phyloP scores from a whole-genome alignment of 2,797 vertebrate genomes.

The Lindbergichthys nudifrons region DNA sequence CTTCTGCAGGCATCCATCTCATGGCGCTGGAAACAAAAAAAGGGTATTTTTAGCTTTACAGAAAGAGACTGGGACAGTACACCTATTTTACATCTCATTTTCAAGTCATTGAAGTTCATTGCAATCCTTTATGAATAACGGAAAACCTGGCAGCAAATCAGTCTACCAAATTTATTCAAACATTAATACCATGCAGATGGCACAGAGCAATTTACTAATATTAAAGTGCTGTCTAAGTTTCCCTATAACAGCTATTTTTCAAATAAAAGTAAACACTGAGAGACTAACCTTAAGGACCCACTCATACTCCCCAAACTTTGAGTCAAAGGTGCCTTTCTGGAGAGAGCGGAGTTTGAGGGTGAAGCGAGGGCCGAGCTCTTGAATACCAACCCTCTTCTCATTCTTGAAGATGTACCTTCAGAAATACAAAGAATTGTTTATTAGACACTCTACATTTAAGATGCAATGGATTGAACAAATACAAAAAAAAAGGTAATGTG shows the following conservation, averaged over 20 bases:
- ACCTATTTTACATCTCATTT: not conserved
- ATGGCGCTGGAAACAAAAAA: slow-evolving; percentile 88
- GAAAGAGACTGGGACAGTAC: not conserved
- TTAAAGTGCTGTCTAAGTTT: not conserved
- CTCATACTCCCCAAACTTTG: slow-evolving; percentile 97
- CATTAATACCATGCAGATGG: not conserved
- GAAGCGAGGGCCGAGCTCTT: slow-evolving; percentile 97
- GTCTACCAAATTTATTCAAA: not conserved
- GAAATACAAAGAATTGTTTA: not conserved
- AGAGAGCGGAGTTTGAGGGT: slow-evolving; percentile 96
- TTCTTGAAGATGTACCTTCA: slow-evolving; percentile 97
- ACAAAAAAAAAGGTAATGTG: not conserved
- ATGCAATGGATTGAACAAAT: rapidly evolving
- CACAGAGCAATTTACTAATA: not conserved
- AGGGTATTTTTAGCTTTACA: not conserved
- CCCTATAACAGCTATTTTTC: not conserved
- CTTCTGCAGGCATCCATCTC: slow-evolving; percentile 97
- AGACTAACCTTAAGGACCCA: slow-evolving; percentile 96
- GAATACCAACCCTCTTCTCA: slow-evolving; percentile 98
- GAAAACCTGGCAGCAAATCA: not conserved
- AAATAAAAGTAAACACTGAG: not conserved
- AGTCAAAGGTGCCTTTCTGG: slow-evolving; percentile 98
- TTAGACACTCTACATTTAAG: not conserved
- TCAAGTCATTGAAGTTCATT: not conserved
- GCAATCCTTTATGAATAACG: not conserved